phyloP scores from a whole-genome alignment of 2,113 vertebrate species.

The Lates calcarifer region DNA sequence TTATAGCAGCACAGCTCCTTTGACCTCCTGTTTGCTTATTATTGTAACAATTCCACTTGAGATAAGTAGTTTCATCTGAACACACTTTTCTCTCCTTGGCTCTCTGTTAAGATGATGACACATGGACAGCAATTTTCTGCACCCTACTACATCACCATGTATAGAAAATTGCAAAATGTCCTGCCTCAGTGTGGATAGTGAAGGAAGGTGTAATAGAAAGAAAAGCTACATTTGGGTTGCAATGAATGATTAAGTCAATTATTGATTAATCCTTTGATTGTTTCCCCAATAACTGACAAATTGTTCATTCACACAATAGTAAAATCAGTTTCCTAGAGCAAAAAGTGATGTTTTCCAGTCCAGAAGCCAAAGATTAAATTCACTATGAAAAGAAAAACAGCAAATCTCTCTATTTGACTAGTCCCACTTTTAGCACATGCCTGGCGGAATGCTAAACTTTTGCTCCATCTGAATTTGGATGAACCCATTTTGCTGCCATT shows the following conservation, averaged over 20 bases:
- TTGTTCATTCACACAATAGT: neutral
- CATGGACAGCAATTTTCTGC: constrained; percentile 8
- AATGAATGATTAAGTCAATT: neutral
- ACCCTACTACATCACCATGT: neutral
- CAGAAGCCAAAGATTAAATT: neutral
- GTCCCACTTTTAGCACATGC: neutral
- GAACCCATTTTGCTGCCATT: neutral
- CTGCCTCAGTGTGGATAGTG: neutral
- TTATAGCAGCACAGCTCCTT: neutral
- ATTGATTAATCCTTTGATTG: neutral
- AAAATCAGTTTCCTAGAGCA: neutral
- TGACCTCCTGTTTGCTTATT: constrained; percentile 15
- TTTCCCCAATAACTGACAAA: neutral
- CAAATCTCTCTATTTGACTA: neutral
- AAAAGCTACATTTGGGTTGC: neutral
- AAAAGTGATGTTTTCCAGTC: neutral
- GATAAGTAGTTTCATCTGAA: constrained; percentile 1
- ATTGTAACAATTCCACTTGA: constrained; percentile 11
- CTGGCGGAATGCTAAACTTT: neutral
- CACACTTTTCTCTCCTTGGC: neutral
- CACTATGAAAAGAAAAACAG: neutral
- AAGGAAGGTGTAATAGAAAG: neutral
- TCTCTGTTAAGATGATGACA: constrained; percentile 10
- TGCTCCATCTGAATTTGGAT: neutral
- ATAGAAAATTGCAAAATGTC: neutral